Percentiles rank a stretch among this genome's conserved stretches.
phyloP scores from a whole-genome alignment of 2,888 invertebrate genomes.

The Amphipoea lucens region DNA sequence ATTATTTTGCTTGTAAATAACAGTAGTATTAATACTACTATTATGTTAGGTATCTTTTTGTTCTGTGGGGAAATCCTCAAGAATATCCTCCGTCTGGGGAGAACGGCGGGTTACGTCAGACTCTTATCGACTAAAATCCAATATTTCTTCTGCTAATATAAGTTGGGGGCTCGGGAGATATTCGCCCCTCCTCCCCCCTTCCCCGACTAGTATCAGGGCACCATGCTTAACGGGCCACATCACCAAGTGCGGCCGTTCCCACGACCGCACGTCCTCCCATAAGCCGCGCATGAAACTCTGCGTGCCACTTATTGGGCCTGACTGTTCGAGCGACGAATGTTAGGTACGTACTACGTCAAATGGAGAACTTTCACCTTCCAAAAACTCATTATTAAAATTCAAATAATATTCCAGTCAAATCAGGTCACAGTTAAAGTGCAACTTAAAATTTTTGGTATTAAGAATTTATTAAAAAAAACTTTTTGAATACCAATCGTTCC shows the following conservation, averaged over 20 bases:
- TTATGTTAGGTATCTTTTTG: neutral
- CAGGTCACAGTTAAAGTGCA: neutral
- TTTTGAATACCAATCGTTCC: conserved; percentile 23
- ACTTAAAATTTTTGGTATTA: neutral
- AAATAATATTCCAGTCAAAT: neutral
- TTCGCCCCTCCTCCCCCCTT: neutral
- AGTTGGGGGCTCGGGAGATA: neutral
- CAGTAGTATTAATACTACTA: too few relatives aligned
- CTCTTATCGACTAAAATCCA: neutral
- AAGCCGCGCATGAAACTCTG: neutral
- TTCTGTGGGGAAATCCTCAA: neutral
- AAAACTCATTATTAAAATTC: neutral
- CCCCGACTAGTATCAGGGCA: neutral
- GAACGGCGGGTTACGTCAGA: too few relatives aligned
- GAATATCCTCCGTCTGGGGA: neutral
- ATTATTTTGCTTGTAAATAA: neutral
- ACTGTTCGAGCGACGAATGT: neutral
- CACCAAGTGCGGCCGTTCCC: neutral
- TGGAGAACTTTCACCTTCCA: neutral
- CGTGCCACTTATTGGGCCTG: neutral
- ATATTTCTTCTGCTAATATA: neutral
- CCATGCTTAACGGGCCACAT: neutral
- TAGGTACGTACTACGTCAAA: neutral
- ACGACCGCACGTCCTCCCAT: neutral
- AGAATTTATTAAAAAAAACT: neutral